These are phyloP conservation scores for Smutsia temminckii DNA, from an alignment of 2,797 vertebrate genomes.

Conservation along the genomic window DNA sequence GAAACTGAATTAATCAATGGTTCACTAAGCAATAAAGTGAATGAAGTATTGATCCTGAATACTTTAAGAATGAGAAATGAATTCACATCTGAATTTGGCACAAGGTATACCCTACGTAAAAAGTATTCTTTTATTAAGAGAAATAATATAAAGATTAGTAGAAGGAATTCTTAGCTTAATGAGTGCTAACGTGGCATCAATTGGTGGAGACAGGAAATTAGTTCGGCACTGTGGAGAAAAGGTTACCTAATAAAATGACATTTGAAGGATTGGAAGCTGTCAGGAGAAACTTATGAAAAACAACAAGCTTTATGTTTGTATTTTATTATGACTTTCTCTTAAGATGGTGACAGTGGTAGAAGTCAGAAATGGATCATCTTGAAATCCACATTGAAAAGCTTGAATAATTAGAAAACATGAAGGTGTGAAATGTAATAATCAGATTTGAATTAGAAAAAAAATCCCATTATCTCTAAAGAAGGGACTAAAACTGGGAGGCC, in stretches of 20 bases:
- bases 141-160: neutral
- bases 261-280: neutral
- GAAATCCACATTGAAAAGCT: neutral
- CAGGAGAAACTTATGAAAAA: neutral
- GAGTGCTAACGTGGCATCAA: neutral
- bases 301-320: neutral
- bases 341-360: neutral
- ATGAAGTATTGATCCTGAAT: constrained; percentile 63
- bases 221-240: neutral
- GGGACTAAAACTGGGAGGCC: neutral
- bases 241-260: neutral
- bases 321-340: neutral
- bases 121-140: neutral
- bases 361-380: neutral
- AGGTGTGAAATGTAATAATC: neutral
- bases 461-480: neutral
- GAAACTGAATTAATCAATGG: constrained; percentile 56
- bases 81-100: constrained; percentile 37
- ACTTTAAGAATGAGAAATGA: constrained; percentile 11
- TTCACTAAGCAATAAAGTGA: constrained; percentile 45
- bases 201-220: neutral
- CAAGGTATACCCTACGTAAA: neutral
- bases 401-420: neutral
- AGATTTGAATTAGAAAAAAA: neutral
- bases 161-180: constrained; percentile 1